Base-by-base conservation (phyloP, 2,888 invertebrate species). In the Lochmaea crataegi region DNA sequence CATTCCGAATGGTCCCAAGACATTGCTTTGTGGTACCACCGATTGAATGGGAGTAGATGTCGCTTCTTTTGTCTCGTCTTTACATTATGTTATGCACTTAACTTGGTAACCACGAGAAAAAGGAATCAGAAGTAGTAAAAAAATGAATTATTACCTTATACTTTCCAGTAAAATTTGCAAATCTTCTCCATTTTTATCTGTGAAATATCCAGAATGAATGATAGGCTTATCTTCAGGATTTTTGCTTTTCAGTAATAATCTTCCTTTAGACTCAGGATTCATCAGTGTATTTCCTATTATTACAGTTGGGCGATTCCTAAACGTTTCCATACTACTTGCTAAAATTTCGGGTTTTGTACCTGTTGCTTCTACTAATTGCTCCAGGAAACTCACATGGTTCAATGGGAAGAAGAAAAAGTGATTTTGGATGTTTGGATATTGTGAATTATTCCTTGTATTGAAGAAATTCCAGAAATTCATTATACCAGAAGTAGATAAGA, bases 141-240 rank as follows among this genome's bases (percentile, higher is more conserved):
- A n/a, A n/a, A n/a, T n/a, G n/a, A n/a, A n/a, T n/a, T n/a, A 89
- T 88, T 90, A 94, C 94, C 77, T 87, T n/a, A 90, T 87, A 11
- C 89, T 89, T 56, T 89, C 83, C 65, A 90, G 83, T 88, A 94
- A 85, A 68, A 91, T 86, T 78, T 90, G 89, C 32, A 94, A 83
- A 83, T 97, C 97, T 51, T 90, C 85, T 0, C 92, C 93, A 69
- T 87, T 84, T 0, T 85, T 92, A 81, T 94, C 90, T 0, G 90
- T 86, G 81, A 92, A 93, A 85, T 97, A 98, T 85, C 97, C 96
- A 0, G 97, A 94, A 85, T 94, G 93, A 74, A 98, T 95, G 14
- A 91, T 85, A 0, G 97, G 96, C 78, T 94, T 91, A 0, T 92
- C 89, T 71, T 89, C 88, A 0, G 96, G 93, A 83, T 94, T 90